Evolutionary conservation across 2,113 vertebrate genomes (phyloP).

Genomic region (Pteruthius melanotis): DNA sequence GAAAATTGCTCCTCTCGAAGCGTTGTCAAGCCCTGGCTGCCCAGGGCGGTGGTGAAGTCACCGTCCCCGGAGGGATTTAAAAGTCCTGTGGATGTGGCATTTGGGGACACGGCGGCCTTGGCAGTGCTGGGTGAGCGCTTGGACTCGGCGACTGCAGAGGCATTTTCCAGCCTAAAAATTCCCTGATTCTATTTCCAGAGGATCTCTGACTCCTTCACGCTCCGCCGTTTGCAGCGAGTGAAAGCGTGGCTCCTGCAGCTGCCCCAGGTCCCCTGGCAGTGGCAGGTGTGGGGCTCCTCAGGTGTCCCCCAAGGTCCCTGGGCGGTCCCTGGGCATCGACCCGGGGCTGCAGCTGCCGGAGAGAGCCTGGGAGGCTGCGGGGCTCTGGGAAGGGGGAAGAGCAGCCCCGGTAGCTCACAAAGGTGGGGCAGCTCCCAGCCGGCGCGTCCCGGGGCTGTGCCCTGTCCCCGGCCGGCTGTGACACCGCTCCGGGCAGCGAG

Average conservation of each 20-base stretch:
- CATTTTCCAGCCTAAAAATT: fast-evolving
- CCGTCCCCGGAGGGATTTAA: background rate
- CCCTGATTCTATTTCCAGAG: background rate
- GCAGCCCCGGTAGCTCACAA: background rate
- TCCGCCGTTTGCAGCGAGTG: fast-evolving
- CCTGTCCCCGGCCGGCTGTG: background rate
- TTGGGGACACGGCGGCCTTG: background rate
- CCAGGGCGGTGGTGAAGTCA: background rate
- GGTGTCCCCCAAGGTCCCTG: background rate
- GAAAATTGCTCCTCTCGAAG: background rate
- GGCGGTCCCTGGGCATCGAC: background rate
- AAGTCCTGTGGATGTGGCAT: background rate
- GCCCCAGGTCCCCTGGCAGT: fast-evolving
- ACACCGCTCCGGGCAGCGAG: background rate
- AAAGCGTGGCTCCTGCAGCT: fast-evolving
- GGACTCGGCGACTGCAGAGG: background rate
- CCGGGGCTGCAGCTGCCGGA: background rate
- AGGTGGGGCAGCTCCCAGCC: background rate
- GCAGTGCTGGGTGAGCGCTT: background rate
- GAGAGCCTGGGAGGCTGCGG: background rate
- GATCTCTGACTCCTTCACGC: background rate
- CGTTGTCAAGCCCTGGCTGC: background rate
- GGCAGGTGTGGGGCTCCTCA: fast-evolving
- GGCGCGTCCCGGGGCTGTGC: fast-evolving
- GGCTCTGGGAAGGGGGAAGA: background rate